Conservation (phyloP, 2,797 vertebrate genomes). For the Siniperca scherzeri region DNA sequence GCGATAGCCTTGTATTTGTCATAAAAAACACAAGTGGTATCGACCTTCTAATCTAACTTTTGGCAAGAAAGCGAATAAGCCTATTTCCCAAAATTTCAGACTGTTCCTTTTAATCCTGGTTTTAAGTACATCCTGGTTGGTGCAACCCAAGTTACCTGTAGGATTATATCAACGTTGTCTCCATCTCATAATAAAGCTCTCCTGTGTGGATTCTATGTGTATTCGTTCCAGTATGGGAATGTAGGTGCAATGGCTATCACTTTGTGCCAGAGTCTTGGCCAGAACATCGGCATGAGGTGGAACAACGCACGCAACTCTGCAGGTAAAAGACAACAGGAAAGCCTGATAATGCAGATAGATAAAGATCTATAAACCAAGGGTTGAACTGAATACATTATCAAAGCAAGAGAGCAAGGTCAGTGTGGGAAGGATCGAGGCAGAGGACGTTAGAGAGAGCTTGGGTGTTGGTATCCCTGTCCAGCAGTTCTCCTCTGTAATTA, state of each 20-base stretch:
- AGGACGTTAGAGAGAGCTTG: background rate
- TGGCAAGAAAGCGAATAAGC: background rate
- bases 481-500: slow-evolving; percentile 66
- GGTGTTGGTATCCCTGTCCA: slow-evolving; percentile 38
- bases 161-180: background rate
- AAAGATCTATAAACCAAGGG: background rate
- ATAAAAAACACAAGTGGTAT: background rate
- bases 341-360: background rate
- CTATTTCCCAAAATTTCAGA: background rate
- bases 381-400: slow-evolving; percentile 5
- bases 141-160: background rate
- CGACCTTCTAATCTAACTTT: background rate
- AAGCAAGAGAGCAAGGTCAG: slow-evolving; percentile 6
- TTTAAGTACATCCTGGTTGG: background rate
- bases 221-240: slow-evolving; percentile 88
- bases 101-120: background rate
- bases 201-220: background rate
- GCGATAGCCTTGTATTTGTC: background rate
- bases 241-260: slow-evolving; percentile 92
- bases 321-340: slow-evolving; percentile 77
- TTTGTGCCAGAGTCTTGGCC: slow-evolving; percentile 93
- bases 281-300: slow-evolving; percentile 98
- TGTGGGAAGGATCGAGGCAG: background rate
- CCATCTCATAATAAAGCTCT: background rate
- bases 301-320: slow-evolving; percentile 91